Base-by-base conservation (phyloP, 1,140 invertebrate genomes). In the Steinernema feltiae region DNA sequence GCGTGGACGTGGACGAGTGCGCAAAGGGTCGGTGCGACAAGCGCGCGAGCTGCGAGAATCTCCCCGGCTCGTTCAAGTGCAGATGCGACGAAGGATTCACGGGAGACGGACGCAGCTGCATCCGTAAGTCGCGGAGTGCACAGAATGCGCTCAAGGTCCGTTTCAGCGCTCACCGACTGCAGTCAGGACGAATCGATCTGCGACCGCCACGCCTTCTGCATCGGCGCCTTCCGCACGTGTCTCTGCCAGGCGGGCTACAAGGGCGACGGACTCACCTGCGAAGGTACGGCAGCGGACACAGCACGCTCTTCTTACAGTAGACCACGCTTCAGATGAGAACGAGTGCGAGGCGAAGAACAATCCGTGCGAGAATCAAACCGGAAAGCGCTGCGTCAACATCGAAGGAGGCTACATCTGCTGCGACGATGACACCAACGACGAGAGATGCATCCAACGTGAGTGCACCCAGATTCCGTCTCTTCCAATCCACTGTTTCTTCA, bases 381-480 rank as follows among this genome's bases (percentile, higher is more conserved):
- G 72, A 1, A 74, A 69, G 18, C 32, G 78, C 29, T 83, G 82
- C 32, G 74, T 83, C 41, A 83, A 83, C 71, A 74, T 82, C 17
- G 77, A 83, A 21, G 82, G 82, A 18, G 80, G 82, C 53, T 83
- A 82, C 73, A 78, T 83, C 21, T 83, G 82, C 73, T 83, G 82
- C 63, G 73, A 81, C 30, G 63, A 75, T 35, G 74, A 71, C 27
- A 27, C 48, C 2, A 73, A 79, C 73, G 80, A 81, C 69, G 81
- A 69, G 1, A 1, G 76, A 31, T 82, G 78, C 70, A 80, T 79
- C 30, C 70, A 75, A 71, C 76, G 81, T 81, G 27, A 73, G 63
- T 71, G 21, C 76, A 32, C n/a, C n/a, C n/a, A n/a, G n/a, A n/a
- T n/a, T n/a, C n/a, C n/a, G n/a, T n/a, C n/a, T n/a, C n/a, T n/a